These are phyloP conservation scores for Scalopus aquaticus DNA, from an alignment of 2,113 vertebrate species.

Conservation along the genomic window DNA sequence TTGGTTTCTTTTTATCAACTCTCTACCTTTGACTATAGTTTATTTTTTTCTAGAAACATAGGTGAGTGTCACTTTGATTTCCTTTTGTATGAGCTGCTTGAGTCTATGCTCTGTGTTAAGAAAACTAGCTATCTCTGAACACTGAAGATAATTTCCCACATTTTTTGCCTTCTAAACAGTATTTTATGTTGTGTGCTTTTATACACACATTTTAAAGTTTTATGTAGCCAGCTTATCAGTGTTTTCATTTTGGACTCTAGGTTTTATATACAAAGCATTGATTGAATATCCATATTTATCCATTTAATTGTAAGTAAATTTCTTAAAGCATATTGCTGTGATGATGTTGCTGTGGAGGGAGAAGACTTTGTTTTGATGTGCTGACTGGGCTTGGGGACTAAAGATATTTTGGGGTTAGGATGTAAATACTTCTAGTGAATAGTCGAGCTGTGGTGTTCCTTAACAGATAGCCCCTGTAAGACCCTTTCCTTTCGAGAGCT, in stretches of 20 bases:
- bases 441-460: neutral
- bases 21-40: neutral
- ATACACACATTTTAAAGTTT: slow-evolving; percentile 12
- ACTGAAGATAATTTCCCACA: neutral
- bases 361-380: neutral
- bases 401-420: neutral
- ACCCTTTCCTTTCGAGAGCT: neutral
- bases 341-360: neutral
- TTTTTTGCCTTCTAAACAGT: neutral
- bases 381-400: neutral
- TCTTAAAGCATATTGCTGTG: neutral
- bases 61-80: neutral
- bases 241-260: neutral
- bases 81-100: neutral
- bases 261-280: slow-evolving; percentile 17
- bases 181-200: neutral
- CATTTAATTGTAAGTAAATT: neutral
- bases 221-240: neutral
- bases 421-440: neutral
- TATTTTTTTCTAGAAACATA: slow-evolving; percentile 22
- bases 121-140: neutral
- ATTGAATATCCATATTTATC: neutral
- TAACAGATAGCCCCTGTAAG: neutral
- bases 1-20: neutral
- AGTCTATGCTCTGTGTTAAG: neutral